Base-by-base conservation (phyloP, 2,888 invertebrate species). In the Diarsia brunnea region DNA sequence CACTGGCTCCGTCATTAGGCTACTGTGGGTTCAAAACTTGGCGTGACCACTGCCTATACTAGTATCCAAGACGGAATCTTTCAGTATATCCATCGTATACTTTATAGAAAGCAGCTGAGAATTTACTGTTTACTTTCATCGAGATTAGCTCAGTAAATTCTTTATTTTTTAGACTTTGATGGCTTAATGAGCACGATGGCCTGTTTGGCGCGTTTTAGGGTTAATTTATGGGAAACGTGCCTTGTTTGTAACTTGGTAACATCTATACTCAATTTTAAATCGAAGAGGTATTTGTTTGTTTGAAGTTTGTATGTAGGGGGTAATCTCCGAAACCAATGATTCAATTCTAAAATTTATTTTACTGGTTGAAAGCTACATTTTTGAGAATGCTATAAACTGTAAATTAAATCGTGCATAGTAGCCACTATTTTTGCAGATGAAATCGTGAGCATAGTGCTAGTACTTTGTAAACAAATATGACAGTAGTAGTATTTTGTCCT, bases 121-220 rank as follows among this genome's bases (percentile, higher is more conserved):
- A 55, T 81, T 84, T 69, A 84, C 69, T 66, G 60, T 74, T 80
- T 84, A 60, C 63, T 84, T 81, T 84, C 80, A 68, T 68, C 27
- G 74, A 69, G 81, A 84, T 81, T 80, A 80, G 49, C 69, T 31
- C 31, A 49, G 67, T 47, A 43, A 65, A 61, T 67, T 82, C 38
- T 51, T 49, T 43, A 63, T 82, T 65, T 58, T 79, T 82, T 24
- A 27, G 38, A 55, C 53, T 61, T 78, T 69, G 69, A 69, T 70
- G 45, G 60, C n/a, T 69, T 69, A 77, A 82, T 79, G 78, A 82
- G 27, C 19, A 10, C 82, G 49, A 64, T 63, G 55, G 67, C 67
- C 55, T 49, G 24, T 12, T 76, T 76, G 24, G n/a, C 24, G 4
- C 24, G 63, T 21, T 81, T 45, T 55, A 75, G 66, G 82, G 78